A percentile compares a stretch with the other conserved stretches of the same genome.
These are phyloP conservation scores for Nysson spinosus DNA, from an alignment of 2,888 invertebrate species.

Conservation along the genomic window DNA sequence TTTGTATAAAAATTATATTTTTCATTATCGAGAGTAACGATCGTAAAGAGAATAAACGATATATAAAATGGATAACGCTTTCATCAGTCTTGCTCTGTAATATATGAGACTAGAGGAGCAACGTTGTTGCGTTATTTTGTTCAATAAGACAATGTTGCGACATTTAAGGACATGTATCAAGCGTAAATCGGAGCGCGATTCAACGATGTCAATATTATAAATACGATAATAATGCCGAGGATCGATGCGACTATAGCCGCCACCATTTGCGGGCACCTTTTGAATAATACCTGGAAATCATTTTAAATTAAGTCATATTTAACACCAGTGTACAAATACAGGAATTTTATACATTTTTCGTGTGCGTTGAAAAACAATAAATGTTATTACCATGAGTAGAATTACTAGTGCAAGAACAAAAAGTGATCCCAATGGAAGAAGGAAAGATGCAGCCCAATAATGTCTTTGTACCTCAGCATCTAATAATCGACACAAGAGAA, in stretches of 20 bases:
- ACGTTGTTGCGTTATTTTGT: background rate
- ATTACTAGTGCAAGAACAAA: slow-evolving; percentile 65
- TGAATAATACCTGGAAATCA: slow-evolving; percentile 76
- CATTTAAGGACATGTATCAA: slow-evolving; percentile 39
- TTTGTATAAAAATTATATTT: slow-evolving; percentile 9
- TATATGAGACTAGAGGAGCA: slow-evolving; percentile 1
- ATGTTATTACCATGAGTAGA: slow-evolving; percentile 70
- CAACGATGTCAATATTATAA: slow-evolving; percentile 71
- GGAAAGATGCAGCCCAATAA: slow-evolving; percentile 66
- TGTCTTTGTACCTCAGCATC: slow-evolving; percentile 63
- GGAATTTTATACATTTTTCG: background rate
- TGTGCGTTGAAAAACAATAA: background rate
- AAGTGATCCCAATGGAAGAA: slow-evolving; percentile 67
- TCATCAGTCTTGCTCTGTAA: slow-evolving; percentile 7
- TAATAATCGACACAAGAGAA: no score
- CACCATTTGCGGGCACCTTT: slow-evolving; percentile 77
- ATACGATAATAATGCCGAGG: slow-evolving; percentile 76
- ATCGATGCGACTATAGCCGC: slow-evolving; percentile 77
- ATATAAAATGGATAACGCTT: background rate
- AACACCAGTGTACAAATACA: background rate
- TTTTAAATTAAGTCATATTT: slow-evolving; percentile 4
- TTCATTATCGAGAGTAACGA: background rate
- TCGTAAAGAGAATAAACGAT: no score
- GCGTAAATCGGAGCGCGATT: slow-evolving; percentile 63
- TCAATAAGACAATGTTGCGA: background rate